These are phyloP conservation scores for Rosalia funebris DNA, from an alignment of 2,888 invertebrate species.

Conservation along the genomic window DNA sequence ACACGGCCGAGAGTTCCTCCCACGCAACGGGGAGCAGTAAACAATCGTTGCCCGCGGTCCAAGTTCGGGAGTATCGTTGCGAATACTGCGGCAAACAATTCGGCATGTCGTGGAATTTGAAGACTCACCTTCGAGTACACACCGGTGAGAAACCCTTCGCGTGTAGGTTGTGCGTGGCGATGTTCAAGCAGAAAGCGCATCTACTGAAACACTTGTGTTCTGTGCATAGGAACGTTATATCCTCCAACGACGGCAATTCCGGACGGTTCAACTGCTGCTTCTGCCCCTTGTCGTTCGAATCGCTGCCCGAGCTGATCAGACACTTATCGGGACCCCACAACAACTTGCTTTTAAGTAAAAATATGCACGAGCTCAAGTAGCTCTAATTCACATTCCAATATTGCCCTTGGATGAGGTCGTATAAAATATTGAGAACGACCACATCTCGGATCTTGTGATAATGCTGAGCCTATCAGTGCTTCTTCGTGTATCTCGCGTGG, in stretches of 20 bases:
- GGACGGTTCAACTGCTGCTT: constrained; percentile 87
- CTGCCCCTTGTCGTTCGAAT: constrained; percentile 86
- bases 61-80: constrained; percentile 86
- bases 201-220: constrained; percentile 88
- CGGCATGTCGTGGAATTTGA: constrained; percentile 93
- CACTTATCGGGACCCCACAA: constrained; percentile 90
- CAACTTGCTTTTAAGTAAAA: constrained; percentile 86
- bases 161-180: constrained; percentile 87
- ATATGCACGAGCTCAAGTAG: constrained; percentile 72
- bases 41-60: constrained; percentile 61
- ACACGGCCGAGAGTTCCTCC: constrained; percentile 63
- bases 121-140: constrained; percentile 87
- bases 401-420: constrained; percentile 52
- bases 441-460: constrained; percentile 52
- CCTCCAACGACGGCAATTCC: constrained; percentile 80
- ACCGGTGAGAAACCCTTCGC: constrained; percentile 92
- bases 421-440: constrained; percentile 52
- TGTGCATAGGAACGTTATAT: constrained; percentile 88
- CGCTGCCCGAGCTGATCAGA: constrained; percentile 85
- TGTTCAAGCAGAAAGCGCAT: constrained; percentile 93
- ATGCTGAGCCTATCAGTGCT: constrained; percentile 52
- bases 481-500: constrained; percentile 48
- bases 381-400: constrained; percentile 48
- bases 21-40: constrained; percentile 60
- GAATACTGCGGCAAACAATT: constrained; percentile 92